Base-by-base conservation (phyloP, 2,888 invertebrate genomes). In the Athalia circularis region DNA sequence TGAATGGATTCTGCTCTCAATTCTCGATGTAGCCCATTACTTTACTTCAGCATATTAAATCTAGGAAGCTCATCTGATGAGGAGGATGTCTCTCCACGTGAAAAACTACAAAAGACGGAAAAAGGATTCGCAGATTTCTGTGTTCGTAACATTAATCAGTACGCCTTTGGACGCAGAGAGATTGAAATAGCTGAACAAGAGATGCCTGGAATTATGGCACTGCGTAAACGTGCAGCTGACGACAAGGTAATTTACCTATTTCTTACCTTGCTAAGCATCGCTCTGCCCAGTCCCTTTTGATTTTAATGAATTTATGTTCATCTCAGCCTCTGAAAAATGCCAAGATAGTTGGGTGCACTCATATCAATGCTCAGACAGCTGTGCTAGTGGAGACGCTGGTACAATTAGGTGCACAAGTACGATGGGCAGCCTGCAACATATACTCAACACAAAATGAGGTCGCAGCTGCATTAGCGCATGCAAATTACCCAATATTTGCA, bases 371-470 rank as follows among this genome's bases (percentile, higher is more conserved):
- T 62, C 99, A 99, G 91, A 99, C 98, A 0, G 99, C 99, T 5
- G 99, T 98, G 59, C 92, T 98, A 79, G 96, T 98, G 81, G 98
- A 98, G 90, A 98, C 98, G 0, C 91, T 98, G 59, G 94, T 95
- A 0, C 96, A 96, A 77, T 92, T 98, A 29, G 98, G 98, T 0
- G 98, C 98, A 4, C 95, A 96, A 86, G 95, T 99, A 3, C 95
- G 98, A 89, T 98, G 98, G 98, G 96, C 98, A 0, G 98, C 98
- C 3, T 99, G 99, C 91, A 99, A 99, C 91, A 99, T 99, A 86
- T 99, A 98, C 91, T 99, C 98, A 77, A 99, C 99, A 11, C 98
- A 98, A 95, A 99, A 99, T 90, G 98, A 99, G 92, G 98, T 99
- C 0, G 98, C 98, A 0, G 98, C 98, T 0, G 98, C 99, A 0